phyloP scores from a whole-genome alignment of 1,140 invertebrate genomes.

The Zaprionus ghesquierei region DNA sequence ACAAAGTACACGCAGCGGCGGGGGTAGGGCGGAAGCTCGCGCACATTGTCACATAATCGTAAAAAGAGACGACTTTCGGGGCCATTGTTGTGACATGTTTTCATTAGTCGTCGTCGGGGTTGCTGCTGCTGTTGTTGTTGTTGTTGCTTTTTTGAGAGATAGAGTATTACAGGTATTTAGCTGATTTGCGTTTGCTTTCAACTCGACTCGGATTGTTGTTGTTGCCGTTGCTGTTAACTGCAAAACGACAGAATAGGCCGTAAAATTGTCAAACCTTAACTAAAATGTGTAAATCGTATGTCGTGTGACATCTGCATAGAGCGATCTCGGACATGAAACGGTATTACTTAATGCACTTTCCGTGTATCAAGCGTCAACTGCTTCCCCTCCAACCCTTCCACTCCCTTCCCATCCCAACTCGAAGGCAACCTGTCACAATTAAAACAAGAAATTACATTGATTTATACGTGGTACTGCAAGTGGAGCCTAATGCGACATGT shows the following conservation, averaged over 20 bases:
- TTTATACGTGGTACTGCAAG: constrained; percentile 53
- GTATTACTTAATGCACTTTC: constrained; percentile 62
- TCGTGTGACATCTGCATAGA: constrained; percentile 33
- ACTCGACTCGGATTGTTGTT: constrained; percentile 11
- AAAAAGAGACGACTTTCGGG: constrained; percentile 23
- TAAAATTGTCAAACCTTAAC: constrained; percentile 49
- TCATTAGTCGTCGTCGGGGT: not conserved
- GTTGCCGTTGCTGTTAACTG: constrained; percentile 2
- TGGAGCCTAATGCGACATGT: constrained; percentile 48
- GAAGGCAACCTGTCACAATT: constrained; percentile 54
- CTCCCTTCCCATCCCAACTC: not conserved
- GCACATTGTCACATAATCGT: constrained; percentile 30
- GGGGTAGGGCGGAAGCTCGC: too few species aligned
- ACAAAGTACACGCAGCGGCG: too few species aligned
- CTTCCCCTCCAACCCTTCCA: not conserved
- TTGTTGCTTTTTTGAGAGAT: not conserved
- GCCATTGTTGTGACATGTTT: constrained; percentile 38
- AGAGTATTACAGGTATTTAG: constrained; percentile 15
- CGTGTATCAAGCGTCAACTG: constrained; percentile 24
- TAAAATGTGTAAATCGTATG: constrained; percentile 51
- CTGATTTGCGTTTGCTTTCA: constrained; percentile 28
- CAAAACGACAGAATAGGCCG: constrained; percentile 31
- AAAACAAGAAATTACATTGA: constrained; percentile 62
- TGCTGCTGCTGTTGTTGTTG: too few species aligned
- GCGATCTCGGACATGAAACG: constrained; percentile 34